Evolutionary conservation across 1,140 invertebrate genomes (phyloP).

Genomic region (Teleogryllus occipitalis): DNA sequence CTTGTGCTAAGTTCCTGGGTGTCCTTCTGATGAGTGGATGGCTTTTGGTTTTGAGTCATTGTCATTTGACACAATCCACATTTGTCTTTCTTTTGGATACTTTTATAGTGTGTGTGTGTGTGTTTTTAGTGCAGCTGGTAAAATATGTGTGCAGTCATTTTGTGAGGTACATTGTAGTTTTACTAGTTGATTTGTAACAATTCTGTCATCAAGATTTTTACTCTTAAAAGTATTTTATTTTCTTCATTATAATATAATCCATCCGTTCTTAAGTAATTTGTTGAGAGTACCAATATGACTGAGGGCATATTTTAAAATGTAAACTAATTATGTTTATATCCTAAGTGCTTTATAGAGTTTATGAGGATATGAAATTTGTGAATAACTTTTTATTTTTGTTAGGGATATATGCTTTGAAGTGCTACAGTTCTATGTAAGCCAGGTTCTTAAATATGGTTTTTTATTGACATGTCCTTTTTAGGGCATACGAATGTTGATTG

Average conservation of each 20-base stretch:
- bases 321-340: conserved; percentile 1
- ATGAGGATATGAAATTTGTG: neutral
- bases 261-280: neutral
- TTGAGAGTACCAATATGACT: neutral
- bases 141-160: neutral
- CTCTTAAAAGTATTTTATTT: too few relatives aligned
- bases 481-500: neutral
- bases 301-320: neutral
- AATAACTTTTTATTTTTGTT: conserved; percentile 2
- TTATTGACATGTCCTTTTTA: neutral
- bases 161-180: neutral
- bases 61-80: neutral
- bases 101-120: neutral
- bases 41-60: neutral
- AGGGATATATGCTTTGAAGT: neutral
- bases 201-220: too few relatives aligned
- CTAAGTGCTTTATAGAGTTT: neutral
- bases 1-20: neutral
- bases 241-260: too few relatives aligned
- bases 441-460: neutral
- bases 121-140: conserved; percentile 4
- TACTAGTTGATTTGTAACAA: too few relatives aligned
- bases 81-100: neutral
- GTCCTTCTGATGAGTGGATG: neutral
- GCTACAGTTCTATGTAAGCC: conserved; percentile 3